phyloP scores from a whole-genome alignment of 2,888 invertebrate genomes.

The Megalurothrips usitatus region DNA sequence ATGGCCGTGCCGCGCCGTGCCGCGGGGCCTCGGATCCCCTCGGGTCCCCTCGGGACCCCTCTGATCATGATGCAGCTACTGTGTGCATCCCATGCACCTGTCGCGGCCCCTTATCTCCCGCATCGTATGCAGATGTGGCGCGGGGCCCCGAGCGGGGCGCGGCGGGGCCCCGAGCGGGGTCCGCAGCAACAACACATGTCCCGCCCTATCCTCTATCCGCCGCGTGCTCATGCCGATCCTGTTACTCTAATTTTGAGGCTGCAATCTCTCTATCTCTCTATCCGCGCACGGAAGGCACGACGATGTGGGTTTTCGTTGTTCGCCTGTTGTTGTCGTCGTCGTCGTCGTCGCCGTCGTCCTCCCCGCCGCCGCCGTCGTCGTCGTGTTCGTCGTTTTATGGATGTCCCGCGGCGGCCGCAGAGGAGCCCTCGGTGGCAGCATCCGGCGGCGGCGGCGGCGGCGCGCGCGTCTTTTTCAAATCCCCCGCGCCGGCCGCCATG shows the following conservation, averaged over 20 bases:
- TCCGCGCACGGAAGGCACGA: background rate
- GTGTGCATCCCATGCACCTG: background rate
- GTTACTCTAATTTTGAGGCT: background rate
- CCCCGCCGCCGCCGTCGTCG: background rate
- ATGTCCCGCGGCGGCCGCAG: too few species aligned
- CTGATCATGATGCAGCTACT: background rate
- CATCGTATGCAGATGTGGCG: background rate
- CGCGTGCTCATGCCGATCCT: background rate
- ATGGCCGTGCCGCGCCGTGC: background rate
- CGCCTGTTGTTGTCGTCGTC: too few species aligned
- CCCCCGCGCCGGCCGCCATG: background rate
- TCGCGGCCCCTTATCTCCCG: background rate
- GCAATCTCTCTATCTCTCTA: background rate
- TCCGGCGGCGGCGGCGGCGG: too few species aligned
- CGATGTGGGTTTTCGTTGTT: too few species aligned
- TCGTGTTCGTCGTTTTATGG: background rate
- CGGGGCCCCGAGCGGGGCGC: too few species aligned
- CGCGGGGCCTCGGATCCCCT: too few species aligned
- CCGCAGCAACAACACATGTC: conserved; percentile 1
- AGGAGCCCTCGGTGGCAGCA: too few species aligned
- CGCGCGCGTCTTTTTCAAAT: background rate
- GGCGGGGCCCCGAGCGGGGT: too few species aligned
- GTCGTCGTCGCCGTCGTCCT: too few species aligned
- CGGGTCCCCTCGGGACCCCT: background rate
- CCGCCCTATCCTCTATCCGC: background rate